Conservation (phyloP, 2,113 vertebrate genomes). For the Solea senegalensis region DNA sequence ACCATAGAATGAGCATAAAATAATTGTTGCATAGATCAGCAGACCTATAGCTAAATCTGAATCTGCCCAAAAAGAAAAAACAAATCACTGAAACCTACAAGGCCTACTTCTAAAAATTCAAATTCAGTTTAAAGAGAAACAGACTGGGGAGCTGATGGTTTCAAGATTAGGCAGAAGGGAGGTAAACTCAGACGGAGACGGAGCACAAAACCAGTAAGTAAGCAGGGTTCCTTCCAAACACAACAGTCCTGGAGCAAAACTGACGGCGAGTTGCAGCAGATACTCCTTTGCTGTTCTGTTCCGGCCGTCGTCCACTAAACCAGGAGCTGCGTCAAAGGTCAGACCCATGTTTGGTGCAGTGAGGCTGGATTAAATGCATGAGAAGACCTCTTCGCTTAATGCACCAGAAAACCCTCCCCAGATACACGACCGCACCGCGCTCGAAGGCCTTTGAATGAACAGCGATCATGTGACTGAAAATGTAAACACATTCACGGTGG, state of each 20-base stretch:
- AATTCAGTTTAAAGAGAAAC: slow-evolving; percentile 59
- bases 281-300: slow-evolving; percentile 46
- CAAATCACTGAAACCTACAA: slow-evolving; percentile 27
- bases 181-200: slow-evolving; percentile 39
- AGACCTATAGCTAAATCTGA: slow-evolving; percentile 18
- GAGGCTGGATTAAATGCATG: slow-evolving; percentile 10
- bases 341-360: slow-evolving; percentile 12
- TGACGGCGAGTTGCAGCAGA: slow-evolving; percentile 54
- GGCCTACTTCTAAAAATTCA: slow-evolving; percentile 39
- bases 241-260: slow-evolving; percentile 50
- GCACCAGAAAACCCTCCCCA: slow-evolving; percentile 31
- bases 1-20: slow-evolving; percentile 15
- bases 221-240: slow-evolving; percentile 53
- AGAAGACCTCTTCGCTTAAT: slow-evolving; percentile 23
- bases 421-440: slow-evolving; percentile 10
- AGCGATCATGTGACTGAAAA: slow-evolving; percentile 40
- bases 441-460: slow-evolving; percentile 20
- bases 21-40: slow-evolving; percentile 4
- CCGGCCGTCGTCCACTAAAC: slow-evolving; percentile 41
- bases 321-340: slow-evolving; percentile 26
- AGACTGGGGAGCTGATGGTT: slow-evolving; percentile 61
- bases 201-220: slow-evolving; percentile 47
- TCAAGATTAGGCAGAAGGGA: slow-evolving; percentile 55
- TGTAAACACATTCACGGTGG: slow-evolving; percentile 45
- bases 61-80: slow-evolving; percentile 25